Conservation (phyloP, 1,140 invertebrate species). For the Ctenoplectra terminalis region DNA sequence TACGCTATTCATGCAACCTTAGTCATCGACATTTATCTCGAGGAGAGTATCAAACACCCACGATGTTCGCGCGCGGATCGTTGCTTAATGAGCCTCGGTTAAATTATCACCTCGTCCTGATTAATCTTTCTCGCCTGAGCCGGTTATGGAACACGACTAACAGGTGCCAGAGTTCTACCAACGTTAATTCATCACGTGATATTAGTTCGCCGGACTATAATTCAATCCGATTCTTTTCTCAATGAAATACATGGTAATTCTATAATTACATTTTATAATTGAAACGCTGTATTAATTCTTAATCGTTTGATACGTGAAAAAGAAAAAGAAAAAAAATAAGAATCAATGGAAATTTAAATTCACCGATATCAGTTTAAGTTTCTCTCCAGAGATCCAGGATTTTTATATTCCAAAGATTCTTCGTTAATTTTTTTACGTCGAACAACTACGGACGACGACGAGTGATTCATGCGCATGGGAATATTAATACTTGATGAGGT, state of each 20-base stretch:
- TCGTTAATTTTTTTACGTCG: too few species aligned
- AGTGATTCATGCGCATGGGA: too few species aligned
- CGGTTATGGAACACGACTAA: background rate
- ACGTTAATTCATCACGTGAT: background rate
- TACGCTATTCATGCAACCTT: slow-evolving; percentile 32
- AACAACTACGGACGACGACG: too few species aligned
- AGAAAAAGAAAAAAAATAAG: too few species aligned
- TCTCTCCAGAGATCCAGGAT: too few species aligned
- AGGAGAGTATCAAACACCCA: slow-evolving; percentile 35
- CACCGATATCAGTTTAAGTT: too few species aligned
- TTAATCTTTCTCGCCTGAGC: slow-evolving; percentile 21
- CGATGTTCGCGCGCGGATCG: slow-evolving; percentile 10
- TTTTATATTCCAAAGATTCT: too few species aligned
- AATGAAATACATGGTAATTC: too few species aligned
- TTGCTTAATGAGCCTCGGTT: slow-evolving; percentile 42
- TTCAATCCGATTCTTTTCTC: background rate
- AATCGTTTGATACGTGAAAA: too few species aligned
- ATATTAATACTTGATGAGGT: background rate
- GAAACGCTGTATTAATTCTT: too few species aligned
- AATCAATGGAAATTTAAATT: too few species aligned
- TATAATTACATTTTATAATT: too few species aligned
- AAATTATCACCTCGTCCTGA: slow-evolving; percentile 43
- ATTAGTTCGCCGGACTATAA: background rate
- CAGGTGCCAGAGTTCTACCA: slow-evolving; percentile 14
- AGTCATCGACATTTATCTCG: slow-evolving; percentile 32